These are phyloP conservation scores for Acanthacorydalis orientalis DNA, from an alignment of 2,888 invertebrate genomes.

Conservation along the genomic window DNA sequence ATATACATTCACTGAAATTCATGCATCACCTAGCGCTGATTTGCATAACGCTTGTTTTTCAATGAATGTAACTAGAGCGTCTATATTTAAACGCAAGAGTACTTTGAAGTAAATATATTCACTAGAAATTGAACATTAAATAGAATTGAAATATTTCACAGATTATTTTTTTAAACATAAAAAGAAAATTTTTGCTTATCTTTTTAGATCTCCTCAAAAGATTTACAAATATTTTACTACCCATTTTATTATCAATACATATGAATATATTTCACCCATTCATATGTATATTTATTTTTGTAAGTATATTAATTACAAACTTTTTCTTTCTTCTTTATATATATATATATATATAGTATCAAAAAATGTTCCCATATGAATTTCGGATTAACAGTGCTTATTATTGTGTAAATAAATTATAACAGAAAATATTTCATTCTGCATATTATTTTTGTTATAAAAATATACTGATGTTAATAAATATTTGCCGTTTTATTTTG, in stretches of 20 bases:
- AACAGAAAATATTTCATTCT: background rate
- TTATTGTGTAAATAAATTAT: background rate
- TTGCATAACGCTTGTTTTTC: too few species aligned
- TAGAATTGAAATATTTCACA: too few species aligned
- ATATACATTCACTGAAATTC: too few species aligned
- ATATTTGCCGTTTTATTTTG: background rate
- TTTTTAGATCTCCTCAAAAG: too few species aligned
- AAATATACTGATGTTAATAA: background rate
- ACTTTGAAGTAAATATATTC: too few species aligned
- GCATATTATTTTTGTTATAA: background rate
- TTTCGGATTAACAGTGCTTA: background rate
- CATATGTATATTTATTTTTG: background rate
- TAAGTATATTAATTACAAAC: background rate
- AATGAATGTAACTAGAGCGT: too few species aligned
- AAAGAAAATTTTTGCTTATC: too few species aligned
- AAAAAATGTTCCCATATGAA: background rate
- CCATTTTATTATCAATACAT: background rate
- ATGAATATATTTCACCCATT: background rate
- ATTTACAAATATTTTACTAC: too few species aligned
- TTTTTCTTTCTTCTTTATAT: background rate
- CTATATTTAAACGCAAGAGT: too few species aligned
- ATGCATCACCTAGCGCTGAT: too few species aligned
- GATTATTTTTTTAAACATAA: too few species aligned
- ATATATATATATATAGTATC: background rate
- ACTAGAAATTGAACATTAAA: too few species aligned